phyloP scores from a whole-genome alignment of 2,888 invertebrate genomes.

The Spialia ferax region DNA sequence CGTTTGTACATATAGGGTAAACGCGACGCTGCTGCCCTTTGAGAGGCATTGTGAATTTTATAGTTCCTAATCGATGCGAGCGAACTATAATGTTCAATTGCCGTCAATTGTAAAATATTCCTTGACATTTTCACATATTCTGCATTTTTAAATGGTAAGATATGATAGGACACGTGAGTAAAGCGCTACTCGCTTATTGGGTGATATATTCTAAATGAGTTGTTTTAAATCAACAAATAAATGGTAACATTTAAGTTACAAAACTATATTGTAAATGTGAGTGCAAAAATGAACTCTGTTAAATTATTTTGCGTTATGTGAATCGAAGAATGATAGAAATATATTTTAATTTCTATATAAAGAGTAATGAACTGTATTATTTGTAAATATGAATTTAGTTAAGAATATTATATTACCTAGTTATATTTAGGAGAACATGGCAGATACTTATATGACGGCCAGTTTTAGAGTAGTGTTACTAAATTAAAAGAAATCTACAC shows the following conservation, averaged over 20 bases:
- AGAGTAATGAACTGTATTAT: constrained; percentile 87
- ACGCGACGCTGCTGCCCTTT: constrained; percentile 53
- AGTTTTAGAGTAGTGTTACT: constrained; percentile 90
- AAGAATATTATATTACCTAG: constrained; percentile 88
- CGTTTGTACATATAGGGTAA: constrained; percentile 69
- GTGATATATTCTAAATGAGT: constrained; percentile 85
- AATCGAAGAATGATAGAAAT: constrained; percentile 86
- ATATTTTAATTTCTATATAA: constrained; percentile 86
- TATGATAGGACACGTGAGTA: constrained; percentile 82
- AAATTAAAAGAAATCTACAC: constrained; percentile 84
- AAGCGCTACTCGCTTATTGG: constrained; percentile 83
- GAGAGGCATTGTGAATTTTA: constrained; percentile 85
- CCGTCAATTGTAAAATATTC: constrained; percentile 84
- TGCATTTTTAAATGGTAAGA: constrained; percentile 85
- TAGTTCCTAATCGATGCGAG: constrained; percentile 86
- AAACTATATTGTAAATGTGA: constrained; percentile 85
- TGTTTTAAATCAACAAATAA: constrained; percentile 78
- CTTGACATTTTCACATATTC: constrained; percentile 85
- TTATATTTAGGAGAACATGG: constrained; percentile 88
- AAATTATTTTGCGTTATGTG: constrained; percentile 88
- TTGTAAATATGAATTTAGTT: constrained; percentile 87
- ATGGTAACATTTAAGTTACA: constrained; percentile 79
- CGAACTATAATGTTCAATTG: constrained; percentile 86
- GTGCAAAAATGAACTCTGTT: constrained; percentile 86
- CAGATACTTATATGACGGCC: constrained; percentile 90